These are phyloP conservation scores for Acholoe squamosa DNA, from an alignment of 2,888 invertebrate genomes.

Conservation along the genomic window DNA sequence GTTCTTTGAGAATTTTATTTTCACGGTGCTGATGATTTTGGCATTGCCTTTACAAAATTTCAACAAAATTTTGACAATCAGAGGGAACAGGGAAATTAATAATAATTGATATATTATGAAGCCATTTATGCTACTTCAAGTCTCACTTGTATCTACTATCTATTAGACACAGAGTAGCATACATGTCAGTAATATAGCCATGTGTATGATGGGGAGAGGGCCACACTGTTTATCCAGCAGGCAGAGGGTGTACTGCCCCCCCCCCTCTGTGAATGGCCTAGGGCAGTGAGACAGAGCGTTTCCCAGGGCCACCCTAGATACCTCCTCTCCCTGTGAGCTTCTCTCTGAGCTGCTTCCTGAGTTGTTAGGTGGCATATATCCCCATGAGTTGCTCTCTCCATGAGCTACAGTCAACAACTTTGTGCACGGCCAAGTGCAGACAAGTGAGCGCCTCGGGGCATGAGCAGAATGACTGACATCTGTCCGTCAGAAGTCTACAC, in stretches of 20 bases:
- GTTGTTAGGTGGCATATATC: neutral
- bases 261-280: constrained; percentile 7
- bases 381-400: too few species aligned
- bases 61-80: too few species aligned
- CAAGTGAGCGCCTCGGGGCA: constrained; percentile 16
- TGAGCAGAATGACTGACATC: constrained; percentile 14
- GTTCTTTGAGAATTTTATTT: neutral
- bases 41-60: too few species aligned
- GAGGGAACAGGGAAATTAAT: too few species aligned
- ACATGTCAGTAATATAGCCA: too few species aligned
- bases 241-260: neutral
- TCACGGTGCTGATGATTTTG: too few species aligned
- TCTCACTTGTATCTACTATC: too few species aligned
- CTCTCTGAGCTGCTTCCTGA: neutral
- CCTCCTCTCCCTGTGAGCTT: neutral
- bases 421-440: neutral
- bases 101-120: too few species aligned
- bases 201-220: neutral
- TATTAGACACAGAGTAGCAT: too few species aligned
- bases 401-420: constrained; percentile 18
- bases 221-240: neutral
- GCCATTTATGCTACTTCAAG: too few species aligned
- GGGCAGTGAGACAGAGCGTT: neutral
- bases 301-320: neutral
- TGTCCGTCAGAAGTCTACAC: constrained; percentile 13